A percentile compares a stretch with the other conserved stretches of the same genome.
Conservation (phyloP, 2,888 invertebrate genomes). For the Lepidochrysops patricia region DNA sequence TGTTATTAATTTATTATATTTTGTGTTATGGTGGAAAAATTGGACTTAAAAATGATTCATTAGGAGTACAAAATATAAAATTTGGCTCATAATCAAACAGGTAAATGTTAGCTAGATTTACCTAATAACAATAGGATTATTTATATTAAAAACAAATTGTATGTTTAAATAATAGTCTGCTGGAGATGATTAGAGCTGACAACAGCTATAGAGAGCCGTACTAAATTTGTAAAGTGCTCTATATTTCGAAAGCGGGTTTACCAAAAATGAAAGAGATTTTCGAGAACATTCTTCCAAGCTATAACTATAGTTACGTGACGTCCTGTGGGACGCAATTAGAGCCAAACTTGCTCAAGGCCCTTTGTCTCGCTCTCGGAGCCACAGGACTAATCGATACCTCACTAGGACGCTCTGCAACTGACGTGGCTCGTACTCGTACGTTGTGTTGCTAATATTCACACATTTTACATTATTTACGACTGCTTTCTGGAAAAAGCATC, state of each 20-base stretch:
- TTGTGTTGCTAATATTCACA: conserved; percentile 3
- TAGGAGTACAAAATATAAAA: too few relatives aligned
- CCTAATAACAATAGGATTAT: too few relatives aligned
- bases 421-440: background rate
- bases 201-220: background rate
- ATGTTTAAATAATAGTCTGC: too few relatives aligned
- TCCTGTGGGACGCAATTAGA: conserved; percentile 14
- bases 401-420: conserved; percentile 11
- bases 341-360: conserved; percentile 12
- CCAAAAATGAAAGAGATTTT: background rate
- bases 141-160: too few relatives aligned
- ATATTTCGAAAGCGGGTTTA: background rate
- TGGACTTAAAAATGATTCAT: too few relatives aligned
- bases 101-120: too few relatives aligned
- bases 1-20: too few relatives aligned
- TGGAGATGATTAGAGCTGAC: background rate
- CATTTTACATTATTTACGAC: background rate
- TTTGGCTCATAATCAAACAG: background rate
- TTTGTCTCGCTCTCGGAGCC: conserved; percentile 12
- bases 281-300: conserved; percentile 5
- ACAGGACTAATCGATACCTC: conserved; percentile 10
- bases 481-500: background rate
- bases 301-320: conserved; percentile 4
- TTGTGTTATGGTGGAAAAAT: too few relatives aligned
- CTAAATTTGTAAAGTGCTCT: background rate